phyloP scores from a whole-genome alignment of 2,888 invertebrate genomes.

The Drosophila formosana region DNA sequence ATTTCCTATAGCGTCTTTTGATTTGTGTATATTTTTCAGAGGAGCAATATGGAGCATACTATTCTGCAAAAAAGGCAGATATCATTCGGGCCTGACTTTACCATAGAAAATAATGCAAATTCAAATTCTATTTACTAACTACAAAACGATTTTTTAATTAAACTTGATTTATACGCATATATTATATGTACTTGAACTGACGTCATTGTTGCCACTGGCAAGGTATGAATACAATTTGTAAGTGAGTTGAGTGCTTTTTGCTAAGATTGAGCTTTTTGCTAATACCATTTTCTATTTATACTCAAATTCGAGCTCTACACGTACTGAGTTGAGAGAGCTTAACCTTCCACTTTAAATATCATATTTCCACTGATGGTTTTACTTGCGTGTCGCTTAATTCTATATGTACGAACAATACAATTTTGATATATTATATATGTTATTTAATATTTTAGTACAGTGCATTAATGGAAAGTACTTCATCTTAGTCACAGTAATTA shows the following conservation, averaged over 20 bases:
- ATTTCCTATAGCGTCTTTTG: no score
- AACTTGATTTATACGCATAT: constrained; percentile 1
- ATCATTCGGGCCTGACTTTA: constrained; percentile 50
- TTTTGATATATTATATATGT: no score
- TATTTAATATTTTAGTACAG: no score
- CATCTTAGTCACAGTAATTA: no score
- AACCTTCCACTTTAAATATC: neutral
- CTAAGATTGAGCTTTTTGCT: neutral
- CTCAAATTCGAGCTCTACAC: neutral
- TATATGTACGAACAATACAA: neutral
- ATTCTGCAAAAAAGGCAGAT: constrained; percentile 49
- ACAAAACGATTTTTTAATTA: constrained; percentile 4
- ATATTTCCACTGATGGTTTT: neutral
- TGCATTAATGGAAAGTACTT: no score
- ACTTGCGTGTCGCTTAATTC: neutral
- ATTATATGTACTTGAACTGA: neutral
- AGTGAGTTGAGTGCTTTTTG: neutral
- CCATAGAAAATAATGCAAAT: neutral
- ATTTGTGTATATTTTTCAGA: constrained; percentile 36
- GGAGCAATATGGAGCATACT: constrained; percentile 54
- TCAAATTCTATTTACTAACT: neutral
- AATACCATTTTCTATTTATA: neutral
- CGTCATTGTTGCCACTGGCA: neutral
- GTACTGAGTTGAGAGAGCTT: neutral
- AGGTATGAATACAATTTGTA: neutral